phyloP scores from a whole-genome alignment of 1,140 invertebrate species.

The Cydia splendana region DNA sequence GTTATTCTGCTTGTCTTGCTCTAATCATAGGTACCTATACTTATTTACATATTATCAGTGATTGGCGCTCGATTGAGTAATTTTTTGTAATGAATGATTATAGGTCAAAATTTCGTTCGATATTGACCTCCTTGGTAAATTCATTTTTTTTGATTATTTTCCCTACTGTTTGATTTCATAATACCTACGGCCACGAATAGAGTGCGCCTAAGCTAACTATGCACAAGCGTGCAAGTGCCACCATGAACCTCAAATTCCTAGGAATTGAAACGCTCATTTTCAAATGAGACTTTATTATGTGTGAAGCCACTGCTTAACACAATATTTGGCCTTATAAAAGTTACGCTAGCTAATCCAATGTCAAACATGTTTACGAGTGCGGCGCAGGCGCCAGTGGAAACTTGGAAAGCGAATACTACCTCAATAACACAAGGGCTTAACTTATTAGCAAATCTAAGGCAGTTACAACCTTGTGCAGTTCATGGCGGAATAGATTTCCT shows the following conservation, averaged over 20 bases:
- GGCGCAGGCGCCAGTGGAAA: conserved; percentile 10
- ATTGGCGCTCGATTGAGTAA: too few relatives aligned
- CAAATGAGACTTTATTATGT: conserved; percentile 4
- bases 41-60: too few relatives aligned
- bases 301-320: background rate
- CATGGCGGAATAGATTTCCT: conserved; percentile 54
- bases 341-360: conserved; percentile 27
- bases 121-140: too few relatives aligned
- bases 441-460: background rate
- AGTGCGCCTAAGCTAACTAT: too few relatives aligned
- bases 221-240: background rate
- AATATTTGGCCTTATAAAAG: conserved; percentile 21
- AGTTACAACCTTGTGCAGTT: background rate
- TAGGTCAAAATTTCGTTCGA: too few relatives aligned
- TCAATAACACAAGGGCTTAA: conserved; percentile 14
- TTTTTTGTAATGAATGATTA: too few relatives aligned
- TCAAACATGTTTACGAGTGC: conserved; percentile 30
- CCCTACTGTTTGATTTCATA: too few relatives aligned
- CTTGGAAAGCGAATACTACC: conserved; percentile 46
- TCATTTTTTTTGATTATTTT: too few relatives aligned
- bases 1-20: background rate
- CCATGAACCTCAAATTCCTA: background rate
- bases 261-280: background rate
- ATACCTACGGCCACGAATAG: too few relatives aligned
- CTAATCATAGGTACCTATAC: background rate